Evolutionary conservation across 2,888 invertebrate genomes (phyloP), one percentile per base, ranked within the genome.

Genomic region (Plebejus anna): DNA sequence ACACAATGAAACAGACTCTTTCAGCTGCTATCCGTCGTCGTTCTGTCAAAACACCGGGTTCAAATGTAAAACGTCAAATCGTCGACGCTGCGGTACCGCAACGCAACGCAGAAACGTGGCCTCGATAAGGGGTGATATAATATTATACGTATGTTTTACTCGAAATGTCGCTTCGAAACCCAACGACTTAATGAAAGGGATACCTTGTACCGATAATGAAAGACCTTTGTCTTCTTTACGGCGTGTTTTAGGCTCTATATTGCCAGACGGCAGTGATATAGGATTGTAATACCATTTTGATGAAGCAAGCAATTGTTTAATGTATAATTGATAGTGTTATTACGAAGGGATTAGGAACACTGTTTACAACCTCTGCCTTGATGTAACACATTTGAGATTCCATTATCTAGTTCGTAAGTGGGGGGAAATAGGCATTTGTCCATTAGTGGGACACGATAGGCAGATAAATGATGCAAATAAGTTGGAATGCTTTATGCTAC

Each of bases 181-280:
- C 51, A 55, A 55, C 51, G 55, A 51, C 55, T 55, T 73, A 55
- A 73, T 73, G 73, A 73, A 73, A 73, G 32, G 47, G 55, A 66
- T 71, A 72, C 72, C 72, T 72, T 72, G 72, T 13, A 42, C 47
- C 71, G 11, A 47, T 72, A 72, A 47, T 47, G 42, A 22, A 72
- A 47, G 71, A 47, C 72, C 72, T 72, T 72, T 47, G 47, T 42
- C 66, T 32, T 66, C 66, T 66, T 66, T 66, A 66, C 32, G 32
- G 66, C 66, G 32, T 16, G 32, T 66, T 66, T 66, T 32, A 66
- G 32, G 32, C 13, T 28, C 66, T 13, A 32, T 61, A 61, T 66
- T 66, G 32, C 66, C 32, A 13, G 32, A 13, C 32, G 16, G 22
- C 22, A 47, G 72, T 42, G 72, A 47, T 72, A 36, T 66, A 66